These are phyloP conservation scores for Yponomeuta plumbellus DNA, from an alignment of 2,888 invertebrate species.

Conservation along the genomic window DNA sequence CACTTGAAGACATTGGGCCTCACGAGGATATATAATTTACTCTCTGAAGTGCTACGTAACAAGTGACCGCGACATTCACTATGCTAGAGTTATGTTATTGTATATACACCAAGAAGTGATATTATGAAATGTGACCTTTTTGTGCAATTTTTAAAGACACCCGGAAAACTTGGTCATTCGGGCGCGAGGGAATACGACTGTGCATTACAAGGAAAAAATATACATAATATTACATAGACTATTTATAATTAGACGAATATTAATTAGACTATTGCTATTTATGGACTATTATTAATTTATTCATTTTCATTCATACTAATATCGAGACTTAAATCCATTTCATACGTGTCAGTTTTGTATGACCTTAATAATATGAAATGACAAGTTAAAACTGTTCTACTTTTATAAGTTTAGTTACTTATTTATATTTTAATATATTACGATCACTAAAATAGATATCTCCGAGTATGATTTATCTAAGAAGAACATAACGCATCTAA, in stretches of 20 bases:
- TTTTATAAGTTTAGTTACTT: neutral
- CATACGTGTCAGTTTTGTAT: neutral
- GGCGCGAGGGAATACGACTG: too few relatives aligned
- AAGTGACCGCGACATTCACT: neutral
- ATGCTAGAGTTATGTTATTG: neutral
- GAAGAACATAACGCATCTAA: too few relatives aligned
- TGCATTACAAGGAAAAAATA: too few relatives aligned
- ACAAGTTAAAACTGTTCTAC: neutral
- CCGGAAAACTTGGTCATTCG: neutral
- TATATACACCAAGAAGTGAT: slow-evolving; percentile 1
- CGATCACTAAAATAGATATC: slow-evolving; percentile 3
- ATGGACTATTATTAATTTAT: neutral
- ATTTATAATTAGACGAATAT: too few relatives aligned
- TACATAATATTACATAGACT: too few relatives aligned
- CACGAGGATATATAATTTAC: neutral
- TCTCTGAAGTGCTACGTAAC: neutral
- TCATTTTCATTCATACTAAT: neutral
- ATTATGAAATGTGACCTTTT: neutral
- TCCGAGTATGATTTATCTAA: neutral
- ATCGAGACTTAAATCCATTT: neutral
- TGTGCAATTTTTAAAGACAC: neutral
- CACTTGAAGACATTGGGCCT: too few relatives aligned
- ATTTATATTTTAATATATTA: neutral
- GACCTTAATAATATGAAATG: neutral
- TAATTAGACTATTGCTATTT: too few relatives aligned